Evolutionary conservation across 2,797 vertebrate species (phyloP).

Genomic region (Microchirus variegatus): DNA sequence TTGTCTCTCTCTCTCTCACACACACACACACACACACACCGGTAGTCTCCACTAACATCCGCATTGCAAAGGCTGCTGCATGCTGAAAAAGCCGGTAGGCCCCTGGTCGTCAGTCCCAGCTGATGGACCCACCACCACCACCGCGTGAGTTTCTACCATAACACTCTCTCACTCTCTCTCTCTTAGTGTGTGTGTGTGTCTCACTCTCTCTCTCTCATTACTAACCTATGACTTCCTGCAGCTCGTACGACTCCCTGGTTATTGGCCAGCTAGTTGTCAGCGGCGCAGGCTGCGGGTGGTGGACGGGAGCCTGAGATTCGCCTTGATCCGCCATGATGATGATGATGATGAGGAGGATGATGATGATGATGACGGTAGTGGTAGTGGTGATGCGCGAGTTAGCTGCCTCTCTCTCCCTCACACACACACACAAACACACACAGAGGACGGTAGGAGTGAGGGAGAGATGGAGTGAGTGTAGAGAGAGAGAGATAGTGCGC

Average conservation of each 20-base stretch:
- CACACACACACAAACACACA: slow-evolving; percentile 29
- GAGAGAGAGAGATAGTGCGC: slow-evolving; percentile 34
- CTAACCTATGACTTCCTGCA: slow-evolving; percentile 99
- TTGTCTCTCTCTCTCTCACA: neutral
- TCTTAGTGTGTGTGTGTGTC: too few species aligned
- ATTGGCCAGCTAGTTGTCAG: slow-evolving; percentile 90
- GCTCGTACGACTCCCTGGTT: slow-evolving; percentile 94
- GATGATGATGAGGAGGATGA: slow-evolving; percentile 81
- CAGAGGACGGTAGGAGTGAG: slow-evolving; percentile 16
- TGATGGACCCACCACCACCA: slow-evolving; percentile 37
- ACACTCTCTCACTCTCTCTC: neutral
- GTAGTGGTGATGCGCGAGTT: slow-evolving; percentile 75
- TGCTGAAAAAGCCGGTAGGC: slow-evolving; percentile 82
- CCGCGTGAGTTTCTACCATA: slow-evolving; percentile 1
- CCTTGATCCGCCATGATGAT: slow-evolving; percentile 94
- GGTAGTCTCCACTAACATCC: slow-evolving; percentile 71
- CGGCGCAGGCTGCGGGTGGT: slow-evolving; percentile 76
- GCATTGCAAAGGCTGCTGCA: slow-evolving; percentile 73
- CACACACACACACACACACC: slow-evolving; percentile 14
- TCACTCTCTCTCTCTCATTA: slow-evolving; percentile 34
- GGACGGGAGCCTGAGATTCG: slow-evolving; percentile 87
- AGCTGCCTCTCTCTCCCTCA: slow-evolving; percentile 54
- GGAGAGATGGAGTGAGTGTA: slow-evolving; percentile 24
- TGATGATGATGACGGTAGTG: slow-evolving; percentile 25
- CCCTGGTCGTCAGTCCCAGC: slow-evolving; percentile 62